Evolutionary conservation across 92 coral and sea anemone species (phyloP), one percentile per base, ranked within the genome.

Genomic region (Phymanthus crucifer): DNA sequence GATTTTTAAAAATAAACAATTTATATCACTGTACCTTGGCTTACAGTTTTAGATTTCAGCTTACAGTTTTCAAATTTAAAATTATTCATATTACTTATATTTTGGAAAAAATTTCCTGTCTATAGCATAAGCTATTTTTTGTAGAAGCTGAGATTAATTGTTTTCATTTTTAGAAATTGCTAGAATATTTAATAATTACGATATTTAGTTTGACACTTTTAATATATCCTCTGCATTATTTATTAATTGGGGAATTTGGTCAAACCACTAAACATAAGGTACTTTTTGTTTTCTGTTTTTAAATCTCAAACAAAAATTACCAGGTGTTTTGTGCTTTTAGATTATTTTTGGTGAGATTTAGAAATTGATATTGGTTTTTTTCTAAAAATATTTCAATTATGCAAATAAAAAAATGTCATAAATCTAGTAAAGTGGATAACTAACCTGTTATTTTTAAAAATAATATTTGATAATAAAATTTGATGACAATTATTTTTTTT

Each of bases 161-260:
- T 54, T 70, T 61, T n/a, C 34, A 8, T 27, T 14, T 7, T 26
- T 34, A 61, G 68, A 61, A 61, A 24, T 24, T 11, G 3, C 68
- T 27, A 61, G 36, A 61, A 61, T 27, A 18, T 24, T 26, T 27
- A 61, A 24, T 61, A 61, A 24, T 61, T 27, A 4, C 10, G 29
- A 54, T 61, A 61, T 61, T 61, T 27, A 24, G 17, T 27, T 61
- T 61, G 34, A 61, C 68, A 61, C 13, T 27, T 19, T 61, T 27
- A 10, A 35, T 37, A 26, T 19, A 32, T 18, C 16, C 33, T 36
- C 57, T 75, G 50, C 64, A 75, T 75, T 75, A 75, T 75, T 75
- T 54, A 75, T 75, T 75, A 56, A 57, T 75, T 54, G 37, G 70
- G 79, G 50, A 54, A 75, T 75, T 75, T 75, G 69, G 64, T 18